Percentiles rank a stretch among this genome's conserved stretches.
These are phyloP conservation scores for Strigamia crassipes DNA, from an alignment of 2,888 invertebrate species.

Conservation along the genomic window DNA sequence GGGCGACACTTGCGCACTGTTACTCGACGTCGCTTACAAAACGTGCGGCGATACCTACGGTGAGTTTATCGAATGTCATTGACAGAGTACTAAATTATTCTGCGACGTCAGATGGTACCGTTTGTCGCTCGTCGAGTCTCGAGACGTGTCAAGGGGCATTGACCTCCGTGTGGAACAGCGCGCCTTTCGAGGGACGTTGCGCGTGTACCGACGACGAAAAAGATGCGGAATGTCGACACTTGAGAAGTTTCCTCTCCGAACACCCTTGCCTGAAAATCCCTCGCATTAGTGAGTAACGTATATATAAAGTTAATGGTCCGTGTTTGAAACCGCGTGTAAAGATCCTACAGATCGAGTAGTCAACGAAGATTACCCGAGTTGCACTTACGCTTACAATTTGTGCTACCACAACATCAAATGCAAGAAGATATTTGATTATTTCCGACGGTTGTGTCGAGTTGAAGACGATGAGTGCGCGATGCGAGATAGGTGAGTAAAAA, in stretches of 20 bases:
- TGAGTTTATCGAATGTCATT: not conserved
- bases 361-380: slow-evolving; percentile 6
- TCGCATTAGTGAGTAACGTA: slow-evolving; percentile 29
- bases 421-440: slow-evolving; percentile 43
- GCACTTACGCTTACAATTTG: slow-evolving; percentile 17
- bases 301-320: not conserved
- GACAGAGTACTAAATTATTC: no score
- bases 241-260: slow-evolving; percentile 89
- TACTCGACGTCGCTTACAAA: slow-evolving; percentile 86
- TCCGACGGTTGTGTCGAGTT: slow-evolving; percentile 23
- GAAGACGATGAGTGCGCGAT: slow-evolving; percentile 8
- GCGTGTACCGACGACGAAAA: slow-evolving; percentile 87
- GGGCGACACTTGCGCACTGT: slow-evolving; percentile 86
- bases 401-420: slow-evolving; percentile 36
- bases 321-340: not conserved
- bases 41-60: slow-evolving; percentile 70
- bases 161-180: slow-evolving; percentile 84
- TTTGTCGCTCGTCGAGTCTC: slow-evolving; percentile 40
- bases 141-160: slow-evolving; percentile 86
- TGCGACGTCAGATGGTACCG: slow-evolving; percentile 43
- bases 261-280: slow-evolving; percentile 72
- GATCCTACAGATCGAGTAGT: not conserved
- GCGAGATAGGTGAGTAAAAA: slow-evolving; percentile 20
- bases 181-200: slow-evolving; percentile 91
- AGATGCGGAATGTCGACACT: slow-evolving; percentile 90